Base-by-base conservation (phyloP, 2,797 vertebrate species). In the Buphagus erythrorhynchus region DNA sequence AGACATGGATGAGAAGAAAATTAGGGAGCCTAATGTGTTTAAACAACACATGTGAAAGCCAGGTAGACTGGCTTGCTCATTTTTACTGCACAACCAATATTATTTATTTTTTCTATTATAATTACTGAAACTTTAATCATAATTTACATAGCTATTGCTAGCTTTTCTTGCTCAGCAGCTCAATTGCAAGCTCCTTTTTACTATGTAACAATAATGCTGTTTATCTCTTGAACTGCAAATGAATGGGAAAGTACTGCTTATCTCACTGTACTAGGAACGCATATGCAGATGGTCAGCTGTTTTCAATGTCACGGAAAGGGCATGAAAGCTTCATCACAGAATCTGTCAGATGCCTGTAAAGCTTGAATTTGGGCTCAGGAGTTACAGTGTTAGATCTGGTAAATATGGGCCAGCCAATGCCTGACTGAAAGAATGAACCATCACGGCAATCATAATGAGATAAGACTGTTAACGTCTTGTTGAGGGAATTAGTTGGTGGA, bases 181-280 rank as follows among this genome's bases (percentile, higher is more conserved):
- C 21, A 71, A 9, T 11, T 1, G 0, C 25, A 84, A 80, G 11
- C 31, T 72, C 13, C 11, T 65, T 25, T 72, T 78, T 54, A 57
- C 51, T 19, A 11, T 13, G 2, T 35, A 80, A 49, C 10, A 43
- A 17, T 9, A 74, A 65, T 16, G 3, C 7, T 55, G 20, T 17
- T 61, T 33, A 62, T 57, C 13, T 63, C 36, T 26, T 73, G 8
- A 76, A 59, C 10, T 42, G 62, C 46, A 49, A 55, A 46, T 15
- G 31, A 87, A 55, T 16, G 14, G 26, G 38, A 84, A 72, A 15
- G 15, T 55, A 42, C 24, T 89, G 52, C 12, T 49, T 22, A 54
- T 57, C 16, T 58, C 43, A 31, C 24, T 43, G 52, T 28, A 25
- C 26, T 6, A n/a, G 16, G 28, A 84, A 66, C 0, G 0, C 1